Percentiles rank a stretch among this genome's conserved stretches.
phyloP scores from a whole-genome alignment of 2,888 invertebrate genomes.

The Phengaris arion region DNA sequence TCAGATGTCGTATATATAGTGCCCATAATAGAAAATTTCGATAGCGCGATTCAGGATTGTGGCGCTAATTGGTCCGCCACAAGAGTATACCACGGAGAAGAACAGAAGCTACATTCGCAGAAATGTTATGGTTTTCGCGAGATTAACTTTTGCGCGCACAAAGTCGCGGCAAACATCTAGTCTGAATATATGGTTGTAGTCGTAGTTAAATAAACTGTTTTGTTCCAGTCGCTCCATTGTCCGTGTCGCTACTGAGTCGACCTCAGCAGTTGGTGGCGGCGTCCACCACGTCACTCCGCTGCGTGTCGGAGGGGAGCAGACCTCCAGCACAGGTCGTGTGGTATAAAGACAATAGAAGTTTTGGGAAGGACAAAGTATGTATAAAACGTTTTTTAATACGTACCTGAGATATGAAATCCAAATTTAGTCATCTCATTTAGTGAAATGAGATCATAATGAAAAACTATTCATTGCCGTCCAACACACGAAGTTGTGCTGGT shows the following conservation, averaged over 20 bases:
- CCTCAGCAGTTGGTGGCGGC: slow-evolving; percentile 87
- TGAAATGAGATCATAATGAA: neutral
- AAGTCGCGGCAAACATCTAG: too few relatives aligned
- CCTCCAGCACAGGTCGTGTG: slow-evolving; percentile 90
- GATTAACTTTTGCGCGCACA: too few relatives aligned
- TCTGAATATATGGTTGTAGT: neutral
- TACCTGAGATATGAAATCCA: too few relatives aligned
- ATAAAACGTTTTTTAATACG: neutral
- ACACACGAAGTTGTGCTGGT: neutral
- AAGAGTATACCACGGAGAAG: too few relatives aligned
- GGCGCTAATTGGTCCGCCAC: too few relatives aligned
- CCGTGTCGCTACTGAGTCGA: slow-evolving; percentile 86
- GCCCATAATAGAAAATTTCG: too few relatives aligned
- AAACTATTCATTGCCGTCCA: neutral
- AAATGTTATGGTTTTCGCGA: too few relatives aligned
- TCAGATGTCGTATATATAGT: too few relatives aligned
- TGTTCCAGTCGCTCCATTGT: slow-evolving; percentile 87
- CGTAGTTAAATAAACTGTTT: neutral
- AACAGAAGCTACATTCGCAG: too few relatives aligned
- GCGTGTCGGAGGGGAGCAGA: slow-evolving; percentile 90
- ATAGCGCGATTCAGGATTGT: too few relatives aligned
- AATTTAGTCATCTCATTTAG: neutral
- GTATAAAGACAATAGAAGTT: slow-evolving; percentile 87
- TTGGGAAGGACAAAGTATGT: slow-evolving; percentile 86
- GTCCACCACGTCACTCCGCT: slow-evolving; percentile 87